A percentile compares a stretch with the other conserved stretches of the same genome.
Conservation (phyloP, 2,113 vertebrate species). For the Leucoraja erinaceus region DNA sequence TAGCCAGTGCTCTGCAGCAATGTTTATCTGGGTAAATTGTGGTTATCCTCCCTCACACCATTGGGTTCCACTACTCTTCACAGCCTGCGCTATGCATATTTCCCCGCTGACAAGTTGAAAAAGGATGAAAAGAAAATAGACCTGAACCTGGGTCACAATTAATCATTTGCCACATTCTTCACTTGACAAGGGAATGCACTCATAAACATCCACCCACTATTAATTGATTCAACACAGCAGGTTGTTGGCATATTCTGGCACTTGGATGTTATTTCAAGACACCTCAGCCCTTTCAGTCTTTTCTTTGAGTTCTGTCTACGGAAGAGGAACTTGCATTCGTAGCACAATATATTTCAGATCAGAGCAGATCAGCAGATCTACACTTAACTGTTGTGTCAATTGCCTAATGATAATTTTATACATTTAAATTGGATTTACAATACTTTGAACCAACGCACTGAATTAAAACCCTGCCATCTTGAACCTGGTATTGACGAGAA, state of each 20-base stretch:
- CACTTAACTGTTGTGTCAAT: background rate
- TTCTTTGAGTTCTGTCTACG: background rate
- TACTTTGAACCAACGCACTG: background rate
- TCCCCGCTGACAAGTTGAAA: background rate
- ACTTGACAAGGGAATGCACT: background rate
- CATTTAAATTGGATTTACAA: background rate
- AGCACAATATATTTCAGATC: background rate
- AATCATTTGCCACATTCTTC: slow-evolving; percentile 19
- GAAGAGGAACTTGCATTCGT: background rate
- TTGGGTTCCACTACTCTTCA: background rate
- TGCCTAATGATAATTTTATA: background rate
- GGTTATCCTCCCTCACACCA: background rate
- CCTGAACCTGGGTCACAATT: background rate
- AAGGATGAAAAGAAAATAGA: background rate
- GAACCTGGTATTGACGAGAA: background rate
- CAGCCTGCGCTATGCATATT: background rate
- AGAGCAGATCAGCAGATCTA: background rate
- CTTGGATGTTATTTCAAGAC: background rate
- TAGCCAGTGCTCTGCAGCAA: background rate
- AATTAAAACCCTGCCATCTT: background rate
- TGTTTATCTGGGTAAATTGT: background rate
- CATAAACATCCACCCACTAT: background rate
- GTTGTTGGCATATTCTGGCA: background rate
- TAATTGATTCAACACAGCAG: background rate
- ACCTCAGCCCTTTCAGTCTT: background rate